These are phyloP conservation scores for Eulemur macaco DNA, from an alignment of 2,113 vertebrate species.

Conservation along the genomic window DNA sequence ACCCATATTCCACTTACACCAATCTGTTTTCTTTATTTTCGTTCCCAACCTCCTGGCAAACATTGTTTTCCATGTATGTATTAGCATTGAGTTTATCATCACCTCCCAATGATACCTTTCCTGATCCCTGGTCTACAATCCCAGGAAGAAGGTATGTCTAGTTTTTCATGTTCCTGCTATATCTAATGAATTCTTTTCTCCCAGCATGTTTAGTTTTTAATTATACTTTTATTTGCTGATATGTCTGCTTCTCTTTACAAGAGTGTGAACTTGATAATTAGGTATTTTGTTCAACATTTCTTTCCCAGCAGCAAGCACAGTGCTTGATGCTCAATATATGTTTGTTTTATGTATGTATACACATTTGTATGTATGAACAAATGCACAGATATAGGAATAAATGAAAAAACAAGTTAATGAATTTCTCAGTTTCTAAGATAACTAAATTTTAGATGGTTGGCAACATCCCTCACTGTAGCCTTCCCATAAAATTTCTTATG, in stretches of 20 bases:
- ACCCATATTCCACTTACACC: background rate
- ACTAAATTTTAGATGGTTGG: background rate
- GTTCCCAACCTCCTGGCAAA: background rate
- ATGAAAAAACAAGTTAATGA: background rate
- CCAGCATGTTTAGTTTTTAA: background rate
- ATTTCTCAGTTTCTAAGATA: slow-evolving; percentile 1
- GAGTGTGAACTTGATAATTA: background rate
- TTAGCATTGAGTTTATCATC: background rate
- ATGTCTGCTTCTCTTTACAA: background rate
- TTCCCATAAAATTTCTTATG: background rate
- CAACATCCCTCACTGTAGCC: background rate
- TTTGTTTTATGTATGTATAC: background rate
- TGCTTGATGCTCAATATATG: background rate
- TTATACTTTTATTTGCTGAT: background rate
- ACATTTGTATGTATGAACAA: background rate
- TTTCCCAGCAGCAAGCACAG: background rate
- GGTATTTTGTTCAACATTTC: background rate
- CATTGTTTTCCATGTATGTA: background rate
- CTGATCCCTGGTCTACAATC: background rate
- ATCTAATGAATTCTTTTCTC: background rate
- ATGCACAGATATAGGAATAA: background rate
- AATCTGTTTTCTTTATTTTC: slow-evolving; percentile 2
- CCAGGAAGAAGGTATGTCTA: background rate
- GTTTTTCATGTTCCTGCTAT: background rate
- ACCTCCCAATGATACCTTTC: background rate